Base-by-base conservation (phyloP, 2,888 invertebrate genomes). In the Bellardia bayeri region DNA sequence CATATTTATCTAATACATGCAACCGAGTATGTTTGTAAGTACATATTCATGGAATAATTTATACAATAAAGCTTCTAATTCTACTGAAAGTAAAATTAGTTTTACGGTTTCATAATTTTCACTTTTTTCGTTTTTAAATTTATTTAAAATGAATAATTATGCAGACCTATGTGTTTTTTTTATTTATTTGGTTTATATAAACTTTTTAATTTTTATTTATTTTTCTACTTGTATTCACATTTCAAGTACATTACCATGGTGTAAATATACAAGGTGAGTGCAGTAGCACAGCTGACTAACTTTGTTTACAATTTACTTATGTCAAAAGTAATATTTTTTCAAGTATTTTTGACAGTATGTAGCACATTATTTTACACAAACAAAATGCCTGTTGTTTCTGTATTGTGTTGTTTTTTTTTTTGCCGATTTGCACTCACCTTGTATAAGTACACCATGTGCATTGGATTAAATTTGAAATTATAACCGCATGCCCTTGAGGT, bases 81-180 rank as follows among this genome's bases (percentile, higher is more conserved):
- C 51, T 66, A 66, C 40, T 69, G 79, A 86, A 86, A 75, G 80
- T 84, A 81, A 84, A 83, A 81, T 45, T 45, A 7, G 16, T 13
- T 79, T 82, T 63, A 79, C 82, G 82, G 71, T 85, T 82, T 82
- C 72, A 63, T 76, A 71, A 76, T 76, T 76, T 66, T 58, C 11
- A 33, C 30, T 42, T 30, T 68, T 45, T 76, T 79, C 6, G 9
- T 1, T 84, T 71, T 68, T 33, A 58, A 56, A 54, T 42, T 71
- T 45, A 49, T 45, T 74, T 68, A 49, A 61, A 75, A 37, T 45
- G n/a, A 76, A 75, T 74, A 56, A 37, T 78, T 42, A 78, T 76
- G 76, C 76, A 69, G 40, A 79, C 54, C 33, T 49, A 33, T 61
- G 45, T 16, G 61, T 13, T 69, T 23, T 66, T 45, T 23, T 37